phyloP scores from a whole-genome alignment of 64 coral and sea anemone species.

The Montipora capricornis region DNA sequence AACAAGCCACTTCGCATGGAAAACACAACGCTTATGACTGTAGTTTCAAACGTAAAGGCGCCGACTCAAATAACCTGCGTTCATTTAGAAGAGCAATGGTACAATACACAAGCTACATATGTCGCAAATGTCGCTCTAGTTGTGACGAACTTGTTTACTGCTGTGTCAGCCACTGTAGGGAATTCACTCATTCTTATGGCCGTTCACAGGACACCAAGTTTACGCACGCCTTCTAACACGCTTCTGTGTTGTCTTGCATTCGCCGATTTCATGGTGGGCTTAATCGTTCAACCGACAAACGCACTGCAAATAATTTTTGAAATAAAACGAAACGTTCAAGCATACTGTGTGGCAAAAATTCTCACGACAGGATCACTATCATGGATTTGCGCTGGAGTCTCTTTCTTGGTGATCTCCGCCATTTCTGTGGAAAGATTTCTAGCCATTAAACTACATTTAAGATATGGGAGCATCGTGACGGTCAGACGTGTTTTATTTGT shows the following conservation, averaged over 20 bases:
- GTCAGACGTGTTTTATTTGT: slow-evolving; percentile 22
- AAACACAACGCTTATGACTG: not conserved
- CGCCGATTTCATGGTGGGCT: slow-evolving; percentile 65
- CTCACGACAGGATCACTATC: slow-evolving; percentile 49
- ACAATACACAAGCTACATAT: not conserved
- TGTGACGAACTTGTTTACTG: slow-evolving; percentile 17
- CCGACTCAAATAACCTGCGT: slow-evolving; percentile 12
- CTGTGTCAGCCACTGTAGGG: slow-evolving; percentile 14
- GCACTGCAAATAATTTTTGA: slow-evolving; percentile 60
- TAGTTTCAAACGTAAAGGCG: not conserved
- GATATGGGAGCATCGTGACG: slow-evolving; percentile 48
- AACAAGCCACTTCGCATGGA: not conserved
- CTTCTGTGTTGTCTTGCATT: slow-evolving; percentile 70
- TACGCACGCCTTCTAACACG: slow-evolving; percentile 73
- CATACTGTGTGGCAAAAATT: slow-evolving; percentile 49
- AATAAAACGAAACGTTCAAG: slow-evolving; percentile 23
- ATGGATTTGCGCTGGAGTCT: slow-evolving; percentile 66
- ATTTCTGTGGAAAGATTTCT: slow-evolving; percentile 72
- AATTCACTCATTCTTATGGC: slow-evolving; percentile 58
- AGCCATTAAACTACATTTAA: slow-evolving; percentile 59
- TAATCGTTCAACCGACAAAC: slow-evolving; percentile 57
- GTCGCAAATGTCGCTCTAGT: slow-evolving; percentile 52
- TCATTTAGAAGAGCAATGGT: slow-evolving; percentile 26
- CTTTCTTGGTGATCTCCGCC: slow-evolving; percentile 45
- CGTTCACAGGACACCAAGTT: slow-evolving; percentile 44